A percentile compares a stretch with the other conserved stretches of the same genome.
Evolutionary conservation across 2,113 vertebrate genomes (phyloP).

Genomic region (Chloropsis hardwickii): DNA sequence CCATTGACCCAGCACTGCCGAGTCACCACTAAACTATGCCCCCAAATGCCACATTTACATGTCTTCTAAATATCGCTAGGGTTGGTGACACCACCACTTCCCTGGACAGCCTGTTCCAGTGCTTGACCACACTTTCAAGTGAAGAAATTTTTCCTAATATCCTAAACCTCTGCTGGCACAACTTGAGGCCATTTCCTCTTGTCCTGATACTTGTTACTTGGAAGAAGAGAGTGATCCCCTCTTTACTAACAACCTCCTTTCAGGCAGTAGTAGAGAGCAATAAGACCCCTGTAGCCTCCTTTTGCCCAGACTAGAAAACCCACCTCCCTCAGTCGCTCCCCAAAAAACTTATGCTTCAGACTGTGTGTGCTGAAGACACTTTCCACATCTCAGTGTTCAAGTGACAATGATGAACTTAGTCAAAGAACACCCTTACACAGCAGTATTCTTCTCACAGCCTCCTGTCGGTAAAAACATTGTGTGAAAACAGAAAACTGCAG

Average conservation of each 20-base stretch:
- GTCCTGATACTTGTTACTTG: background rate
- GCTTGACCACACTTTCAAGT: background rate
- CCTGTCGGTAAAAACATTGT: background rate
- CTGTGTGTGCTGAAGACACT: background rate
- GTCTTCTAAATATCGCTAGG: background rate
- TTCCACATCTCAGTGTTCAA: background rate
- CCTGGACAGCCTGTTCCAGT: background rate
- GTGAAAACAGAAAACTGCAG: background rate
- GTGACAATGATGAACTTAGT: background rate
- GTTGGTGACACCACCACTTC: background rate
- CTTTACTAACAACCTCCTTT: background rate
- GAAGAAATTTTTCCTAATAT: background rate
- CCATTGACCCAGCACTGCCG: background rate
- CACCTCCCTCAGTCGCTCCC: background rate
- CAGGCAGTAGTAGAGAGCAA: background rate
- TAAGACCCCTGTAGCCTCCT: rapidly evolving
- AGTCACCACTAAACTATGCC: background rate
- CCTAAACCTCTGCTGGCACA: background rate
- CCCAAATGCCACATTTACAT: background rate
- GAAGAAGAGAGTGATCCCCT: background rate
- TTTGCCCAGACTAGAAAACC: background rate
- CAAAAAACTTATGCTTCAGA: background rate
- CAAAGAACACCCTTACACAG: background rate
- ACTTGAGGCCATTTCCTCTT: background rate
- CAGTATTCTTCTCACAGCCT: background rate